phyloP scores from a whole-genome alignment of 2,888 invertebrate species.

The Celastrina argiolus region DNA sequence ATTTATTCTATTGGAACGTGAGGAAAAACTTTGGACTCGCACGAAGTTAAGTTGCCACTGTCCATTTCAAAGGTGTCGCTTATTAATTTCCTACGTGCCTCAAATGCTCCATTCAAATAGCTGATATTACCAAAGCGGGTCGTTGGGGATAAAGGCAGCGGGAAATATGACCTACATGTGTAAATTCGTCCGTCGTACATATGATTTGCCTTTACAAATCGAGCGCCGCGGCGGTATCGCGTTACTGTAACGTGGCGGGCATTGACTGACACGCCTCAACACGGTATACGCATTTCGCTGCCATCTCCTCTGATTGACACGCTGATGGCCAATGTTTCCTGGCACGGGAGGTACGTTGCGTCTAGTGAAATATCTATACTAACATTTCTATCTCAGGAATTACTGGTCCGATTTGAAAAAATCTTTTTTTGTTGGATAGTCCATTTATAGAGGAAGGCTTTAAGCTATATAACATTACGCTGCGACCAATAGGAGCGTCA shows the following conservation, averaged over 20 bases:
- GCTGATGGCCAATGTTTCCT: background rate
- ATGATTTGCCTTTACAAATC: background rate
- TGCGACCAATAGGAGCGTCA: too few species aligned
- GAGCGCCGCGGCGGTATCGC: background rate
- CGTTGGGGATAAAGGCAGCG: background rate
- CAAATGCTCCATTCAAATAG: background rate
- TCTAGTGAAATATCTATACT: too few species aligned
- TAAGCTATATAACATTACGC: too few species aligned
- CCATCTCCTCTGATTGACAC: background rate
- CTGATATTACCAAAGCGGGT: too few species aligned
- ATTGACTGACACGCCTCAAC: background rate
- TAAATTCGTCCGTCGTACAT: background rate
- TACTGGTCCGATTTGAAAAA: too few species aligned
- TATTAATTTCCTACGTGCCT: background rate
- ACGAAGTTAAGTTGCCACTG: background rate
- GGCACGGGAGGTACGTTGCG: too few species aligned
- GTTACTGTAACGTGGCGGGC: background rate
- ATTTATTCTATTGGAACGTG: constrained; percentile 14
- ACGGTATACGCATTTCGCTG: background rate
- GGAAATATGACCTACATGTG: background rate
- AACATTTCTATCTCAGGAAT: too few species aligned
- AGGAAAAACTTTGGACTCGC: background rate
- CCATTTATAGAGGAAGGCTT: too few species aligned
- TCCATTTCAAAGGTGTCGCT: background rate
- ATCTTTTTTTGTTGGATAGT: too few species aligned